These are phyloP conservation scores for Hydrozoanthus gracilis DNA, from an alignment of 92 coral and sea anemone genomes.

Conservation along the genomic window DNA sequence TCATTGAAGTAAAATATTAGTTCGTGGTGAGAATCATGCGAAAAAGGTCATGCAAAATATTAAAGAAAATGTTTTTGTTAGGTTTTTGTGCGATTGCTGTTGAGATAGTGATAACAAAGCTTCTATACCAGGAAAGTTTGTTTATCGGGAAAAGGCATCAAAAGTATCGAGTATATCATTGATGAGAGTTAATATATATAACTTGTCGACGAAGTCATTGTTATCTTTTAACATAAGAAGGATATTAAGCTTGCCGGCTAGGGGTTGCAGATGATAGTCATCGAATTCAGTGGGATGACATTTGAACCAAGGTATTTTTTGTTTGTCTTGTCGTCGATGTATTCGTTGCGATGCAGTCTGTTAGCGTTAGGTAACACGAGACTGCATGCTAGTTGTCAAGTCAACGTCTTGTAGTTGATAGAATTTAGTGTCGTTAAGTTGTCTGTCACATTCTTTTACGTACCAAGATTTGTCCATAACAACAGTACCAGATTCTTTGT, in stretches of 20 bases:
- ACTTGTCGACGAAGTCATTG: not conserved
- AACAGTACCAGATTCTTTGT: not conserved
- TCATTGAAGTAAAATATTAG: too few species aligned
- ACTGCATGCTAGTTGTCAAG: not conserved
- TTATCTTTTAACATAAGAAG: not conserved
- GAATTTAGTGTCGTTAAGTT: not conserved
- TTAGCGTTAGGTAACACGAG: not conserved
- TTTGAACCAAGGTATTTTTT: too few species aligned
- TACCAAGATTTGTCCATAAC: not conserved
- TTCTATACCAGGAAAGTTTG: too few species aligned
- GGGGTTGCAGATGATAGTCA: not conserved
- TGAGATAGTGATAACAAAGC: too few species aligned
- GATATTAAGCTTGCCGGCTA: not conserved
- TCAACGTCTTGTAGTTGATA: not conserved
- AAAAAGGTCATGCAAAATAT: too few species aligned
- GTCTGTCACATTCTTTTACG: not conserved
- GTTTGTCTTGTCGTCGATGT: not conserved
- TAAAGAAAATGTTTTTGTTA: too few species aligned
- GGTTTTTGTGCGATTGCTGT: too few species aligned
- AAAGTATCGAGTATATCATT: too few species aligned
- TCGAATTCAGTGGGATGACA: not conserved
- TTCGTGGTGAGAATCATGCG: too few species aligned
- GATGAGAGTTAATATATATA: too few species aligned
- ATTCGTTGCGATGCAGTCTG: not conserved
- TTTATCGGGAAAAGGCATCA: too few species aligned